Base-by-base conservation (phyloP, 23 tunicate genomes). In the Oikopleura dioica region DNA sequence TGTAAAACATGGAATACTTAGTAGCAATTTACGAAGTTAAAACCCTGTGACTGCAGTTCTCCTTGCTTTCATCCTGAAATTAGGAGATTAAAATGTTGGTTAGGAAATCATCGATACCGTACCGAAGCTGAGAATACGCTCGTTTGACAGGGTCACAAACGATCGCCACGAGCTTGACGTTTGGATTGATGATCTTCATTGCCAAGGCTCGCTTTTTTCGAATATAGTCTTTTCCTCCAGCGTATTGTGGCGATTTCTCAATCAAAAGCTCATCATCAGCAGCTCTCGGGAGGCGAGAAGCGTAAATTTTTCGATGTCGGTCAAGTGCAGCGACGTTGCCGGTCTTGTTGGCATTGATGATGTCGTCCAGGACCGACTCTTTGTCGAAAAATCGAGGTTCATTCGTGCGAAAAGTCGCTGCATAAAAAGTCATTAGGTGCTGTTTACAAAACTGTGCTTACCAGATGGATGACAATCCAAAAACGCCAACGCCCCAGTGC, bases 91-190 rank as follows among this genome's bases (percentile, higher is more conserved):
- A 44, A 44, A 44, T 44, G 16, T 9, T 44, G 55, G 16, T 9
- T 9, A 44, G 16, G 9, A 16, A 44, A 16, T 16, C 16, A 44
- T 44, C 9, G 16, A 44, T 44, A 9, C 16, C 16, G 16, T n/a
- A n/a, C 72, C 72, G 16, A 12, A 63, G 26, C 26, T 63, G 72
- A 1, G 89, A 84, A 37, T 59, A 84, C 1, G 75, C 77, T 37
- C 89, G 75, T 68, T 78, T 75, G 1, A 79, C 55, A 28, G 89
- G 89, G 34, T 84, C 84, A 38, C 89, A 84, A 30, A 84, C 44
- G 38, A 84, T 36, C 1, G 82, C 38, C 9, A 84, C 35, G 37
- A 84, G 50, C 51, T 84, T 84, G 50, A 38, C 82, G n/a, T 78
- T 68, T 0, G 84, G 89, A 35, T 81, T 31, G 24, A 38, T 63